Evolutionary conservation across 2,113 vertebrate genomes (phyloP).

Genomic region (Indicator indicator): DNA sequence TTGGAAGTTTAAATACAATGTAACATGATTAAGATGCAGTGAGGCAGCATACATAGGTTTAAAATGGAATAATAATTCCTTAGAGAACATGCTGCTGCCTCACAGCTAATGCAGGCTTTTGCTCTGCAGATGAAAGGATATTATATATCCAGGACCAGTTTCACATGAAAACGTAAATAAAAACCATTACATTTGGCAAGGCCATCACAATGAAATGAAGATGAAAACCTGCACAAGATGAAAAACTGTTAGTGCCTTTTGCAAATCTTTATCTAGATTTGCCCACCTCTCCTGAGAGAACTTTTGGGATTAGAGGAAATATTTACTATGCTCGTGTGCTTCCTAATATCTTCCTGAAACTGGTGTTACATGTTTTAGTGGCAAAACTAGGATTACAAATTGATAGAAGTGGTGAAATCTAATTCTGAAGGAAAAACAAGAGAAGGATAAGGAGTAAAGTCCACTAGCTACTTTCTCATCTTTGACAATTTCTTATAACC

Average conservation of each 20-base stretch:
- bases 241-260: not conserved
- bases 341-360: not conserved
- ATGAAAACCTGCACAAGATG: not conserved
- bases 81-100: not conserved
- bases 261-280: not conserved
- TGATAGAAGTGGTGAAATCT: not conserved
- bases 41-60: not conserved
- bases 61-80: not conserved
- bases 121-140: not conserved
- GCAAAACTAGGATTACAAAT: not conserved
- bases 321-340: not conserved
- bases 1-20: not conserved
- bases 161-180: not conserved
- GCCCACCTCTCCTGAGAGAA: not conserved
- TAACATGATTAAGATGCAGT: accelerated
- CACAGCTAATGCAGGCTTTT: not conserved
- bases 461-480: not conserved
- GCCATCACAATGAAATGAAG: not conserved
- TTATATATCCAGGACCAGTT: not conserved
- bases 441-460: not conserved
- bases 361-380: not conserved
- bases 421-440: not conserved
- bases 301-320: not conserved
- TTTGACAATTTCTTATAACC: not conserved
- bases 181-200: not conserved